Base-by-base conservation (phyloP, 2,888 invertebrate species). In the Melanchra persicariae region DNA sequence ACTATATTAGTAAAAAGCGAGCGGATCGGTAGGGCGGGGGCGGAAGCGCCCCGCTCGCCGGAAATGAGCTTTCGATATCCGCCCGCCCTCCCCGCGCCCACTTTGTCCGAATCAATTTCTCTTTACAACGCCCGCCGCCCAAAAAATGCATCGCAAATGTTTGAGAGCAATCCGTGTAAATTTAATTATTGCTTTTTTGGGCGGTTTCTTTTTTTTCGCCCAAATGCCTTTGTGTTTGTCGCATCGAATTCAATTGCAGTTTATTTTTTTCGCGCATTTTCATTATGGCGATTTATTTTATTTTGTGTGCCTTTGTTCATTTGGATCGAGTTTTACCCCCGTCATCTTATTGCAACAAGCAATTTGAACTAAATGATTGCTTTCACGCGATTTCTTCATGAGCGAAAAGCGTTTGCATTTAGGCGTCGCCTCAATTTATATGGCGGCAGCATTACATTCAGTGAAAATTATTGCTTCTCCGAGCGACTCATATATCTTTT, bases 51-150 rank as follows among this genome's bases (percentile, higher is more conserved):
- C 83, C 88, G 85, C 88, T 83, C 88, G 81, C 89, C 88, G 94
- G 94, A 94, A 94, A 93, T 93, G 93, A 93, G 93, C 92, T 90
- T 92, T 92, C 92, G 93, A 93, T 93, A 92, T 92, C 91, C 92
- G 90, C 86, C 86, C 87, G 84, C 87, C 86, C 85, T 79, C 78
- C 83, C 83, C 85, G 84, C 70, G 63, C 89, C 88, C 90, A 91
- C 91, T 91, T 91, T 93, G 93, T 92, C 92, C 92, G 89, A 94
- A 93, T 93, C 94, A 93, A 94, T 94, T 92, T 91, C 88, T 89
- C 90, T 90, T 91, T 90, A 90, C 89, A 86, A 82, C 83, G 79
- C 79, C 74, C 83, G 64, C 55, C 70, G 55, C 76, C 77, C 74
- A 82, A 87, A 87, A 88, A 85, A 86, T 87, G 86, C 88, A 89